Evolutionary conservation across 1,140 invertebrate species (phyloP).

Genomic region (Zaprionus tsacasi): DNA sequence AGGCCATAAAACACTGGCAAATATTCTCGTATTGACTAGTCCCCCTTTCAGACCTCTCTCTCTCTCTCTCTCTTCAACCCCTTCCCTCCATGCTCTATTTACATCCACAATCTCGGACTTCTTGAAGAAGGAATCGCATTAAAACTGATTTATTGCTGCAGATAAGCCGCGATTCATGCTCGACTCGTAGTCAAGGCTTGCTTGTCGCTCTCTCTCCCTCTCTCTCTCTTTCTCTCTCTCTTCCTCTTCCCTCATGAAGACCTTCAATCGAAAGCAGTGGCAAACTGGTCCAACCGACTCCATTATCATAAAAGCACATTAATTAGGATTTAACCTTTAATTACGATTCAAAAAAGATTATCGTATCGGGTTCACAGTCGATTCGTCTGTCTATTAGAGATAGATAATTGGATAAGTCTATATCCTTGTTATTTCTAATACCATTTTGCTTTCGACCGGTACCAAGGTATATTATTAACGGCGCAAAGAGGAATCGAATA

Average conservation of each 20-base stretch:
- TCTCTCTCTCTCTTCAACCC: not conserved
- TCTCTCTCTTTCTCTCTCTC: not conserved
- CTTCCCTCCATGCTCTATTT: not conserved
- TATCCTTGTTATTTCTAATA: slow-evolving; percentile 26
- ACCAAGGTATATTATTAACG: slow-evolving; percentile 35
- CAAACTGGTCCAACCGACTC: not conserved
- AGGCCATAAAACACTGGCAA: slow-evolving; percentile 29
- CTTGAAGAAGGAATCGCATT: slow-evolving; percentile 50
- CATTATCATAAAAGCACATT: slow-evolving; percentile 50
- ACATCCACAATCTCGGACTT: slow-evolving; percentile 14
- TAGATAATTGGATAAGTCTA: slow-evolving; percentile 6
- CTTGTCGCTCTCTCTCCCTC: not conserved
- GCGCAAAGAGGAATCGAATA: slow-evolving; percentile 5
- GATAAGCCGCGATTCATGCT: slow-evolving; percentile 78
- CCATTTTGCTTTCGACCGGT: slow-evolving; percentile 24
- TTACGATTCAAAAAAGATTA: slow-evolving; percentile 81
- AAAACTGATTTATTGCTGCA: slow-evolving; percentile 79
- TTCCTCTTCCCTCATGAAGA: not conserved
- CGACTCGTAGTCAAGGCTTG: slow-evolving; percentile 37
- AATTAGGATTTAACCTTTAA: slow-evolving; percentile 80
- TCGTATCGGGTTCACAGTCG: slow-evolving; percentile 59
- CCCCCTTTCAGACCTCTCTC: not conserved
- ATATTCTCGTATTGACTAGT: slow-evolving; percentile 33
- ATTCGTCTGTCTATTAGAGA: slow-evolving; percentile 2
- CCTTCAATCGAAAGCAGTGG: not conserved